A percentile compares a stretch with the other conserved stretches of the same genome.
These are phyloP conservation scores for Labeo rohita DNA, from an alignment of 2,113 vertebrate genomes.

Conservation along the genomic window DNA sequence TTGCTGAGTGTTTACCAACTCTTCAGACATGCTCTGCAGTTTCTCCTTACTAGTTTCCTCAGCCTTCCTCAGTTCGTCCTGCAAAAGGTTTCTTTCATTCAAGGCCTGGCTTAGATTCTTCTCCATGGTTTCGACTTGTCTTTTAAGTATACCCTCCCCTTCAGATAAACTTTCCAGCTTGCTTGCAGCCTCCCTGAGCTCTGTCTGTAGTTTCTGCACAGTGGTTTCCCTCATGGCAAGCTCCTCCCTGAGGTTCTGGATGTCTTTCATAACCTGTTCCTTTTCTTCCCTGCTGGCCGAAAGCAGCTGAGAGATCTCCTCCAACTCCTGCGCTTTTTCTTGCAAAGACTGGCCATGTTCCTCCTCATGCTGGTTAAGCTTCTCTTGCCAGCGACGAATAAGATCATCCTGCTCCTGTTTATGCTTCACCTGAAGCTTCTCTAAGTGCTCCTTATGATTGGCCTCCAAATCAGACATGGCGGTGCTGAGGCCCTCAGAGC, in stretches of 20 bases:
- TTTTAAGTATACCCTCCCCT: slow-evolving; percentile 77
- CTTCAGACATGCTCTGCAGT: slow-evolving; percentile 71
- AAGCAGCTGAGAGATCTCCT: slow-evolving; percentile 78
- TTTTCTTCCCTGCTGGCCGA: slow-evolving; percentile 72
- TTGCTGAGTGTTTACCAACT: slow-evolving; percentile 73
- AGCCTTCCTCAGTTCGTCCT: slow-evolving; percentile 75
- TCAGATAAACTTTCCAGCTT: slow-evolving; percentile 75
- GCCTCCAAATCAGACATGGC: slow-evolving; percentile 83
- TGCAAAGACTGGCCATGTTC: slow-evolving; percentile 80
- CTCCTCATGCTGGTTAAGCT: slow-evolving; percentile 79
- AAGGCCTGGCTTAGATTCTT: slow-evolving; percentile 78
- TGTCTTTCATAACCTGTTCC: slow-evolving; percentile 72
- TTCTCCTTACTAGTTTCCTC: slow-evolving; percentile 76
- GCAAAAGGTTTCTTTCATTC: slow-evolving; percentile 78
- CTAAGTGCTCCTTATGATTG: slow-evolving; percentile 86
- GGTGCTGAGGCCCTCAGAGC: slow-evolving; percentile 82
- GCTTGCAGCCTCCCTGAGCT: slow-evolving; percentile 77
- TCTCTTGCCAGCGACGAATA: slow-evolving; percentile 77
- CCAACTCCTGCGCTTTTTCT: slow-evolving; percentile 83
- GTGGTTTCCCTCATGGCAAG: slow-evolving; percentile 73
- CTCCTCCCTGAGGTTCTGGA: slow-evolving; percentile 79
- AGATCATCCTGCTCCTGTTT: slow-evolving; percentile 76
- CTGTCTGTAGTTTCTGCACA: slow-evolving; percentile 82
- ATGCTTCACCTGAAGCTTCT: slow-evolving; percentile 76
- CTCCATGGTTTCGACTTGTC: slow-evolving; percentile 79